Percentiles rank a stretch among this genome's conserved stretches.
Evolutionary conservation across 1,140 invertebrate species (phyloP).

Genomic region (Listronotus bonariensis): DNA sequence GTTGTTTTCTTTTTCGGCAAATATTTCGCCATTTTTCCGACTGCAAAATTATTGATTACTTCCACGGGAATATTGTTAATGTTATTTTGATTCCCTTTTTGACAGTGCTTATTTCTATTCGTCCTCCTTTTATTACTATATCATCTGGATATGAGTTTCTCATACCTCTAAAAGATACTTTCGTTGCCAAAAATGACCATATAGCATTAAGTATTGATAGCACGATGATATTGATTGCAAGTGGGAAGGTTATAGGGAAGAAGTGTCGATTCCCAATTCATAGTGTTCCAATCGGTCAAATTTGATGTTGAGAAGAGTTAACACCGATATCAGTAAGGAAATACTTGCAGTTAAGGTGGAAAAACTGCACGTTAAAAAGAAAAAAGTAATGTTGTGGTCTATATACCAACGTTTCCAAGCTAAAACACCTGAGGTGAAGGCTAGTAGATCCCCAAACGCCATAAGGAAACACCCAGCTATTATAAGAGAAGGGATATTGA

Average conservation of each 20-base stretch:
- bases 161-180: constrained; percentile 66
- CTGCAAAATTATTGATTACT: constrained; percentile 54
- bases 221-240: constrained; percentile 65
- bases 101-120: constrained; percentile 58
- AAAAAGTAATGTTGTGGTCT: constrained; percentile 66
- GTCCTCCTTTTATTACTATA: constrained; percentile 46
- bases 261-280: constrained; percentile 1
- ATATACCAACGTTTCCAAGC: constrained; percentile 70
- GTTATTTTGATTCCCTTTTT: constrained; percentile 54
- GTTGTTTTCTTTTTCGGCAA: constrained; percentile 59
- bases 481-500: constrained; percentile 39
- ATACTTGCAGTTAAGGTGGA: constrained; percentile 57
- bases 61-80: constrained; percentile 53
- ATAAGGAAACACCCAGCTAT: constrained; percentile 39
- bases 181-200: constrained; percentile 65
- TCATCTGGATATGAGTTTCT: constrained; percentile 63
- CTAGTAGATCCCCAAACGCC: constrained; percentile 57
- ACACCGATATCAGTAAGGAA: constrained; percentile 33
- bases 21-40: constrained; percentile 58
- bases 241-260: constrained; percentile 37
- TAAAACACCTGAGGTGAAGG: constrained; percentile 61
- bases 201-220: constrained; percentile 62
- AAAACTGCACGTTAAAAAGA: constrained; percentile 61
- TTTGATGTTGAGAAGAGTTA: constrained; percentile 25
- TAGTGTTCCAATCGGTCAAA: constrained; percentile 25